A percentile compares a stretch with the other conserved stretches of the same genome.
These are phyloP conservation scores for Zygogramma bicolorata DNA, from an alignment of 2,888 invertebrate species.

Conservation along the genomic window DNA sequence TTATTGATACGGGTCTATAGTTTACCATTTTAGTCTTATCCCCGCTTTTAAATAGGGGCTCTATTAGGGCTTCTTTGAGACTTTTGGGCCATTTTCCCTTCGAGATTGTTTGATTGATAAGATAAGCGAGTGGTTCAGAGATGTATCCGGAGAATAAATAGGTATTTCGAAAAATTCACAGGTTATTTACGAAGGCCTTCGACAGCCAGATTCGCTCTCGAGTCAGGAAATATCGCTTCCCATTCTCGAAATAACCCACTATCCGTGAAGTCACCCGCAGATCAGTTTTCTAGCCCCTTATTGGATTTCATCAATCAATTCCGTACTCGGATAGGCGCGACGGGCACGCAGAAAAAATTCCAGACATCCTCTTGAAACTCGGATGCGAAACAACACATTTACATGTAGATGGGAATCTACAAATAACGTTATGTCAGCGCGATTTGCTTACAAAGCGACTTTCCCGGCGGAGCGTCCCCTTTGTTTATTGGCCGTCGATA, in stretches of 20 bases:
- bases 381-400: slow-evolving; percentile 2
- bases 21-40: too few species aligned
- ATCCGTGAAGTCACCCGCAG: not conserved
- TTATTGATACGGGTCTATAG: too few species aligned
- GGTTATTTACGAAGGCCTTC: too few species aligned
- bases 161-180: too few species aligned
- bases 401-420: slow-evolving; percentile 7
- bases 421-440: not conserved
- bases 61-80: too few species aligned
- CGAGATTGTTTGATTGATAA: too few species aligned
- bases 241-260: not conserved
- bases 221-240: not conserved
- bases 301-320: not conserved
- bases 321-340: not conserved
- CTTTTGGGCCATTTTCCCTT: too few species aligned
- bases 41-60: too few species aligned
- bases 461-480: not conserved
- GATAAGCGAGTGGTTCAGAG: too few species aligned
- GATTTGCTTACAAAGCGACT: not conserved
- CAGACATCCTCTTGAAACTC: not conserved
- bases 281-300: not conserved
- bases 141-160: too few species aligned
- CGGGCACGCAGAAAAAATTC: not conserved
- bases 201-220: too few species aligned
- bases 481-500: not conserved